Evolutionary conservation across 2,113 vertebrate species (phyloP), one percentile per base, ranked within the genome.

Genomic region (Tricholaema leucomelas): DNA sequence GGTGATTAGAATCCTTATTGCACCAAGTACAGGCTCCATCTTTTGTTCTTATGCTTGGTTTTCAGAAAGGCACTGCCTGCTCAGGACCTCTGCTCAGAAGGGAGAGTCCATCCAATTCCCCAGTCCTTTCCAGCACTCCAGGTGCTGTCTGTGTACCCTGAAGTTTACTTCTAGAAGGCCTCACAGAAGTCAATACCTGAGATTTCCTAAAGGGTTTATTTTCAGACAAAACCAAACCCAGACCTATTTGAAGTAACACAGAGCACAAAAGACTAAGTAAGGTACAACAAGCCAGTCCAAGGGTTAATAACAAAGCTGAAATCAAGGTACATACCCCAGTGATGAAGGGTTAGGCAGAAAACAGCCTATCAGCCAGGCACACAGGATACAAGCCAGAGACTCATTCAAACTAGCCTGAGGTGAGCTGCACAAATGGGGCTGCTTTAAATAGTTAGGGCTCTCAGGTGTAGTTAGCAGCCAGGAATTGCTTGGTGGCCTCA

Each of bases 391-490:
- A 80, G 35, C 15, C 52, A 35, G 20, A 64, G 5, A 14, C 2
- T 8, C 1, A 0, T 2, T 8, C 15, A 23, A 14, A 17, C 17
- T 63, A 70, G 33, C 2, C 50, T 10, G 8, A 63, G 12, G 6
- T 2, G 2, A 81, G 24, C 10, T 2, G 2, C 20, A 54, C 9
- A 23, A 48, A 75, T 30, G 33, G 17, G 12, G 30, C 33, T 60
- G 33, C 64, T 66, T 76, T 85, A 85, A 76, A 55, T n/a, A 76
- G 46, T 16, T 24, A 8, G 0, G 3, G 64, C 19, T 19, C 38
- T n/a, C 58, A 30, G 64, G 76, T 77, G 69, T n/a, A 12, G 25
- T 30, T 60, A 50, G 64, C 70, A 89, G 35, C 9, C 20, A 27
- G 4, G 36, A 52, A 50, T 50, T 14, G 10, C 38, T 60, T 38